phyloP scores from a whole-genome alignment of 2,797 vertebrate genomes.

The Otolemur crassicaudatus region DNA sequence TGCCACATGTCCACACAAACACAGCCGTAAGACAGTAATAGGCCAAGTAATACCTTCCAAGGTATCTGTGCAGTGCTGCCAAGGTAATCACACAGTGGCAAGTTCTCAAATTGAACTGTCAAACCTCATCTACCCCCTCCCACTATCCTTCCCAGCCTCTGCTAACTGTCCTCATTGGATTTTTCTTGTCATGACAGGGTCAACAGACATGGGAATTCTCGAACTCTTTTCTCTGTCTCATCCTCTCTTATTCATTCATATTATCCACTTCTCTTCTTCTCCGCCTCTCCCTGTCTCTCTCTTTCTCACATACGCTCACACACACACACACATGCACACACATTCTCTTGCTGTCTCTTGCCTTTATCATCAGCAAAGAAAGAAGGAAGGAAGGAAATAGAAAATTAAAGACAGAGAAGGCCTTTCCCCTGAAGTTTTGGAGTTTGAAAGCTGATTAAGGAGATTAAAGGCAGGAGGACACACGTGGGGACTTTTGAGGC shows the following conservation, averaged over 20 bases:
- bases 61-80: too few species aligned
- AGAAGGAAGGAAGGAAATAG: neutral
- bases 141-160: neutral
- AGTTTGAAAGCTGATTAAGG: neutral
- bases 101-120: too few species aligned
- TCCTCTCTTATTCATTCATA: neutral
- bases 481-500: neutral
- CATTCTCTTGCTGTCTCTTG: neutral
- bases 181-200: neutral
- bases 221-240: neutral
- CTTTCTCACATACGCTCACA: too few species aligned
- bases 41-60: too few species aligned
- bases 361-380: neutral
- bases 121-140: neutral
- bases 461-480: neutral
- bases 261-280: too few species aligned
- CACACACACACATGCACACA: too few species aligned
- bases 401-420: conserved; percentile 15
- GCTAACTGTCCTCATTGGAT: neutral
- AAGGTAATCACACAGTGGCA: too few species aligned
- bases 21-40: too few species aligned
- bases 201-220: neutral
- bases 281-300: accelerated
- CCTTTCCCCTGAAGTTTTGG: neutral
- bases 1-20: too few species aligned